Evolutionary conservation across 2,797 vertebrate species (phyloP), one percentile per base, ranked within the genome.

Genomic region (Buceros bicornis): DNA sequence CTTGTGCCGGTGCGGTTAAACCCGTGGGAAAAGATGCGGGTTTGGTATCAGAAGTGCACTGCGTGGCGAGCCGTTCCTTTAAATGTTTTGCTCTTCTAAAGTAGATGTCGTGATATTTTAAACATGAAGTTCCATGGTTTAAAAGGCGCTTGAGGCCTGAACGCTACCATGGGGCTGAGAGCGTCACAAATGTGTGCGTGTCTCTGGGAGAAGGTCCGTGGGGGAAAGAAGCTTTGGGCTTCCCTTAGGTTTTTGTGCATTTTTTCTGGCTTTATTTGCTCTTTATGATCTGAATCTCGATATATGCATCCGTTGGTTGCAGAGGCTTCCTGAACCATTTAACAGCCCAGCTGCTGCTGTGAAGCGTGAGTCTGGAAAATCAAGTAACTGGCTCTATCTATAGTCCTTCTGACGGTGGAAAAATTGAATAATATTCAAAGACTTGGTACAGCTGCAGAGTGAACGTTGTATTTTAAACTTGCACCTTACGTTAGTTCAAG

Each of bases 21-120:
- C 20, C 2, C 0, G 0, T 22, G 2, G 8, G 15, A 21, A 54
- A 40, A 18, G 0, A 17, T 10, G 3, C 0, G 2, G 0, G 3
- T 15, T 31, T 74, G 11, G 1, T 45, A 47, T 3, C 2, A 20
- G 37, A 11, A 65, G 10, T 1, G 9, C 5, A 4, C 21, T 65
- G 10, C 5, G 4, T 5, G 16, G 37, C 8, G 8, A 61, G 3
- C 1, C 31, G 9, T 33, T 64, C 14, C 1, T 60, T 78, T 31
- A 33, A 29, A 6, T 60, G 3, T 14, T 78, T 58, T 54, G 2
- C 0, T 35, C 0, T 25, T 43, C 70, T 60, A 8, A 47, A 50
- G 8, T 22, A 10, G 3, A 6, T 56, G 13, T 29, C 8, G 47
- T 31, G 6, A 4, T 3, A 1, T 21, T 45, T 60, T 20, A 6